Evolutionary conservation across 2,113 vertebrate species (phyloP).

Genomic region (Ornithorhynchus anatinus): DNA sequence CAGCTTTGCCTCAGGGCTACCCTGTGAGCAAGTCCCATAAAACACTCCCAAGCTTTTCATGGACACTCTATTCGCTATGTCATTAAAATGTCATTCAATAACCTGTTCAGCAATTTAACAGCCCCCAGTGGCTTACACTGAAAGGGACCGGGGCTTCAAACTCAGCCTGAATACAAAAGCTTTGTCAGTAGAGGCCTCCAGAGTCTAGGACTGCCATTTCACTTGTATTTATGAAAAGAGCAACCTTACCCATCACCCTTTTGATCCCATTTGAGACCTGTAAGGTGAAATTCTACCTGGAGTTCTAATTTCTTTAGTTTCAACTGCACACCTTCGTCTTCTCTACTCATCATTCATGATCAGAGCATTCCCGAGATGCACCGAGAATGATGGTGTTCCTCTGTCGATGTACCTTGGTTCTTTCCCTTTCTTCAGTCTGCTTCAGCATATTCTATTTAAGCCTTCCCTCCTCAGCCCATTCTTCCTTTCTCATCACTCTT

Average conservation of each 20-base stretch:
- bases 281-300: conserved; percentile 43
- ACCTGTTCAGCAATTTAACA: neutral
- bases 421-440: no score
- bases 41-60: no score
- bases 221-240: neutral
- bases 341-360: fast-evolving
- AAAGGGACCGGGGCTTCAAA: no score
- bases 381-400: no score
- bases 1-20: no score
- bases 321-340: conserved; percentile 12
- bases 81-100: fast-evolving
- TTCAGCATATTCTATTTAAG: no score
- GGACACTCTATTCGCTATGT: no score
- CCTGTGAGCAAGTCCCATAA: no score
- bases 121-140: fast-evolving
- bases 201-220: neutral
- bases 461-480: no score
- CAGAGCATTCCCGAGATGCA: no score
- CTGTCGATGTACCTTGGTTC: no score
- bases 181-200: fast-evolving
- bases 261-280: conserved; percentile 50
- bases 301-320: conserved; percentile 1
- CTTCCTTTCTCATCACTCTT: no score
- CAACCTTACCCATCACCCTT: neutral
- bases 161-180: fast-evolving